Evolutionary conservation across 2,113 vertebrate genomes (phyloP).

Genomic region (Gavialis gangeticus): DNA sequence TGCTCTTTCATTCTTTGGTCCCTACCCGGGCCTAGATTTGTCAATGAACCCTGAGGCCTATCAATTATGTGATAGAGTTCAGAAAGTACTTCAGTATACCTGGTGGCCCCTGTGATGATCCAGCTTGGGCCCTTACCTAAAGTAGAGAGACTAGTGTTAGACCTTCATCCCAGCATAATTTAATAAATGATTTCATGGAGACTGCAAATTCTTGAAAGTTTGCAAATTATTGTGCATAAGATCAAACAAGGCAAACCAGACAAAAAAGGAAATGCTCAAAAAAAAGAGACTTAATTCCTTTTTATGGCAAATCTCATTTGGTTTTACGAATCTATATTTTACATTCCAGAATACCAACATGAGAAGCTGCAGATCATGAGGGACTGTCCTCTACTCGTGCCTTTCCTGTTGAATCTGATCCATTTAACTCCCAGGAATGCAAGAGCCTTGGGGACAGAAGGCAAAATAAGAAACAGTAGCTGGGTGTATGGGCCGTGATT

Average conservation of each 20-base stretch:
- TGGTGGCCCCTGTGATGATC: background rate
- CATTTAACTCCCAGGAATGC: no score
- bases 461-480: no score
- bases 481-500: no score
- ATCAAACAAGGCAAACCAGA: background rate
- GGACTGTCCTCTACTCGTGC: background rate
- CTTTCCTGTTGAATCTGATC: no score
- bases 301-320: background rate
- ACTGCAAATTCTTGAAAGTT: background rate
- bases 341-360: background rate
- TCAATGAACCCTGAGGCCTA: background rate
- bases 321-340: background rate
- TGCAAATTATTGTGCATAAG: background rate
- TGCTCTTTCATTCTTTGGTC: background rate
- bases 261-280: background rate
- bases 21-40: background rate
- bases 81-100: fast-evolving
- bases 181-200: background rate
- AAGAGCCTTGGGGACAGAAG: no score
- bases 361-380: background rate
- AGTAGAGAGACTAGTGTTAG: background rate
- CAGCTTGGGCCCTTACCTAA: background rate
- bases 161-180: background rate
- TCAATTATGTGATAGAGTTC: background rate
- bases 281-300: background rate